phyloP scores from a whole-genome alignment of 2,113 vertebrate species.

The Todiramphus chloris region DNA sequence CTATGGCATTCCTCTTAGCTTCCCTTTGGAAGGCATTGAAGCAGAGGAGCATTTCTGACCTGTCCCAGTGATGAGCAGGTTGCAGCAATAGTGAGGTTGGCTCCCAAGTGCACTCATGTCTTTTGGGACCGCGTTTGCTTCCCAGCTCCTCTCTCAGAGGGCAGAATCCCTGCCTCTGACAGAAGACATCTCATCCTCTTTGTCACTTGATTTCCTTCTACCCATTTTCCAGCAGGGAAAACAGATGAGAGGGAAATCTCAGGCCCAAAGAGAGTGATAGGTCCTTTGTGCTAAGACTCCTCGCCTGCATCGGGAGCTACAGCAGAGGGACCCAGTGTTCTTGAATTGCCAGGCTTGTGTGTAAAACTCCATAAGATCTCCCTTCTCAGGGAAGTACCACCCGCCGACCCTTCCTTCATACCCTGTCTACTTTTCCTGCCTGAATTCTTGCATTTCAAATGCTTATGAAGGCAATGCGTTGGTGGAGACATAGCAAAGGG shows the following conservation, averaged over 20 bases:
- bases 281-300: not conserved
- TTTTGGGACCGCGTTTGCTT: not conserved
- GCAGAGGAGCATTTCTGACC: not conserved
- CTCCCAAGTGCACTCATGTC: not conserved
- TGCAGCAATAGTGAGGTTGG: not conserved
- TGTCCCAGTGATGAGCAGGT: not conserved
- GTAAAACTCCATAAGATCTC: not conserved
- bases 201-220: not conserved
- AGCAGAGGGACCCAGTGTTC: not conserved
- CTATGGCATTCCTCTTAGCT: not conserved
- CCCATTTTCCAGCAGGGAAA: not conserved
- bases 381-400: not conserved
- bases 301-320: not conserved
- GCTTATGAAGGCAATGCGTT: not conserved
- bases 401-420: not conserved
- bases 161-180: not conserved
- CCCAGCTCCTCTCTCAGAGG: not conserved
- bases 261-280: not conserved
- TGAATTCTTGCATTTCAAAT: not conserved
- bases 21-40: not conserved
- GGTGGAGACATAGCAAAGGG: not conserved
- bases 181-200: not conserved
- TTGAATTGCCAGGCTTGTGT: not conserved
- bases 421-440: not conserved
- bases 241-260: not conserved